These are phyloP conservation scores for Caenorhabditis auriculariae DNA, from an alignment of 2,888 invertebrate species.

Conservation along the genomic window DNA sequence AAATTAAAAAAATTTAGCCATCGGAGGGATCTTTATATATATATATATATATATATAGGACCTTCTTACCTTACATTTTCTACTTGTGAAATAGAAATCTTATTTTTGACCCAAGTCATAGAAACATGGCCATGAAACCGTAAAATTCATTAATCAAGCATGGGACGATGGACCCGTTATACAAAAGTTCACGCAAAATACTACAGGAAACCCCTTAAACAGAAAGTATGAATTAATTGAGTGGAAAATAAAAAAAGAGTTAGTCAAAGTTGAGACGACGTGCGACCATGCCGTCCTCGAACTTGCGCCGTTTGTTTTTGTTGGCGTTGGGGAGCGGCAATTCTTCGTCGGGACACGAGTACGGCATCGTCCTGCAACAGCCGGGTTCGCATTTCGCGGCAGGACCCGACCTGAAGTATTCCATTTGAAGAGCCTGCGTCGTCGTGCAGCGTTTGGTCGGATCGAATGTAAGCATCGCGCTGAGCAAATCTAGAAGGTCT, in stretches of 20 bases:
- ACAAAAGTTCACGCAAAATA: too few relatives aligned
- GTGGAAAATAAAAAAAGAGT: neutral
- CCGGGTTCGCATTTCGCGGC: neutral
- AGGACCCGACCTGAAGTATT: slow-evolving; percentile 43
- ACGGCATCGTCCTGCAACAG: slow-evolving; percentile 39
- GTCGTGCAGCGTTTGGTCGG: slow-evolving; percentile 52
- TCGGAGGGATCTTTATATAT: too few relatives aligned
- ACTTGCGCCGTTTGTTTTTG: slow-evolving; percentile 6
- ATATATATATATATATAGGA: too few relatives aligned
- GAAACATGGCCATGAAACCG: too few relatives aligned
- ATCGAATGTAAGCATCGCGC: slow-evolving; percentile 45
- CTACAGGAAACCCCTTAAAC: too few relatives aligned
- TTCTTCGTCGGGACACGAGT: slow-evolving; percentile 56
- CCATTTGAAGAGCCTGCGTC: slow-evolving; percentile 49
- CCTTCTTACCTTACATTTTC: too few relatives aligned
- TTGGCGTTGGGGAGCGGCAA: slow-evolving; percentile 47
- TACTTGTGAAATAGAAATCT: too few relatives aligned
- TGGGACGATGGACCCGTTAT: too few relatives aligned
- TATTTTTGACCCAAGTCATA: too few relatives aligned
- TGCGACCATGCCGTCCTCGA: slow-evolving; percentile 9
- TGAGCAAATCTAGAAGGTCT: slow-evolving; percentile 80
- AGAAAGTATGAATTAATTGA: too few relatives aligned
- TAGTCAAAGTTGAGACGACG: slow-evolving; percentile 19
- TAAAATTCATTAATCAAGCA: too few relatives aligned
- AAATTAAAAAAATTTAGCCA: too few relatives aligned